Evolutionary conservation across 1,140 invertebrate genomes (phyloP), one percentile per base, ranked within the genome.

Genomic region (Ostrea edulis): DNA sequence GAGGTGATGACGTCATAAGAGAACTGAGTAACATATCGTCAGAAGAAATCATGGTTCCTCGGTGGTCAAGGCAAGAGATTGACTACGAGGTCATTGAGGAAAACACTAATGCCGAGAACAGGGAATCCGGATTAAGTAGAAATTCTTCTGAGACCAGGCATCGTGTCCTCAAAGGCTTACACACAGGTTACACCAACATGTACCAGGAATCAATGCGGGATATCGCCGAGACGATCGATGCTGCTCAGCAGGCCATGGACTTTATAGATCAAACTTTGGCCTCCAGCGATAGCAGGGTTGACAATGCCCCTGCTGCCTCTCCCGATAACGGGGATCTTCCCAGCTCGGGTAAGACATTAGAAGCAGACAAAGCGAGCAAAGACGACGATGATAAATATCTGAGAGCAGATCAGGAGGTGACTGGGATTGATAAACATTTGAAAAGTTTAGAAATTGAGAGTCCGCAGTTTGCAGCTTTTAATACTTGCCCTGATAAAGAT

Each of bases 1-100:
- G 51, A 25, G 86, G 65, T 12, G 86, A 87, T 53, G 82, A 29
- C 65, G 82, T 87, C 25, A 82, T 83, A 54, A 82, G 83, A 58
- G 29, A 71, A 14, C 51, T 25, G 4, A 87, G 86, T 44, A 83
- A n/a, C 58, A 53, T 81, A n/a, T 87, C 86, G 7, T 44, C 35
- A 14, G 82, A 53, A 20, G 82, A 83, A 53, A 83, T 83, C n/a
- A 52, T 52, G 44, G 82, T 83, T 53, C 52, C 82, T 7, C 44
- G 52, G 1, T 53, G 52, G 82, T 83, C 82, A 0, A 11, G 52
- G 0, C 44, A 54, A 83, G 44, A 83, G 44, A 83, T 52, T 1
- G 20, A 83, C 44, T 54, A 17, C 20, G 82, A 83, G 9, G 44
- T 83, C 22, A 54, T 53, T n/a, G 52, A 54, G 52, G 52, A 83